Evolutionary conservation across 2,888 invertebrate species (phyloP).

Genomic region (Imbricaverruca yamaguchii): DNA sequence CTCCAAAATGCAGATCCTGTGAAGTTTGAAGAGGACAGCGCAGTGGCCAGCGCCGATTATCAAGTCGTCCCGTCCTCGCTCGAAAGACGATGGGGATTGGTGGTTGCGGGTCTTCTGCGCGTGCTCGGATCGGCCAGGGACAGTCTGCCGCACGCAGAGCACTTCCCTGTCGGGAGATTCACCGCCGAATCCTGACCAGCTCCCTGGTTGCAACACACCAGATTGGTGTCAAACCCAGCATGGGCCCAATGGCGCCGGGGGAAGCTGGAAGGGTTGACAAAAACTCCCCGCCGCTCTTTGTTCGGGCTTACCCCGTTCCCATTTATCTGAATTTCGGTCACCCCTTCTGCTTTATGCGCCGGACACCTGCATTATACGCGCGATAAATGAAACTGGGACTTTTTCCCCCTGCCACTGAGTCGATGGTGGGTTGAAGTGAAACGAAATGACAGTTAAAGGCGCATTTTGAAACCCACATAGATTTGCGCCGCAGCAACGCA

Average conservation of each 20-base stretch:
- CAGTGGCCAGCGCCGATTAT: background rate
- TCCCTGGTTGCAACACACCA: conserved; percentile 2
- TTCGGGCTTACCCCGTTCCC: conserved; percentile 12
- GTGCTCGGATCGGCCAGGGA: too few relatives aligned
- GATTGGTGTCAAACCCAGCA: background rate
- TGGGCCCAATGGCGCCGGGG: background rate
- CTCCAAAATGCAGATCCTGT: conserved; percentile 11
- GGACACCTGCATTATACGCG: conserved; percentile 1
- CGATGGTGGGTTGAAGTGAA: background rate
- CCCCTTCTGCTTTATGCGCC: background rate
- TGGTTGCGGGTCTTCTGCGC: too few relatives aligned
- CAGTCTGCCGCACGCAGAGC: too few relatives aligned
- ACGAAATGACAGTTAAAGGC: background rate
- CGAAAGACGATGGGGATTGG: background rate
- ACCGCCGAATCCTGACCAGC: background rate
- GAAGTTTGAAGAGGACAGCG: background rate
- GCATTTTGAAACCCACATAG: background rate
- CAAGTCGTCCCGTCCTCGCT: background rate
- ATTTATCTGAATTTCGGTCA: conserved; percentile 16
- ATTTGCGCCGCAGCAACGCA: background rate
- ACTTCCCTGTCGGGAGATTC: too few relatives aligned
- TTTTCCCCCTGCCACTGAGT: background rate
- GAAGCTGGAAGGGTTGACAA: conserved; percentile 13
- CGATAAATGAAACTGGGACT: conserved; percentile 8
- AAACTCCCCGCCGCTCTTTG: background rate